Percentiles rank a stretch among this genome's conserved stretches.
These are phyloP conservation scores for Lepidocyrtoides sp. DNA, from an alignment of 2,888 invertebrate species.

Conservation along the genomic window DNA sequence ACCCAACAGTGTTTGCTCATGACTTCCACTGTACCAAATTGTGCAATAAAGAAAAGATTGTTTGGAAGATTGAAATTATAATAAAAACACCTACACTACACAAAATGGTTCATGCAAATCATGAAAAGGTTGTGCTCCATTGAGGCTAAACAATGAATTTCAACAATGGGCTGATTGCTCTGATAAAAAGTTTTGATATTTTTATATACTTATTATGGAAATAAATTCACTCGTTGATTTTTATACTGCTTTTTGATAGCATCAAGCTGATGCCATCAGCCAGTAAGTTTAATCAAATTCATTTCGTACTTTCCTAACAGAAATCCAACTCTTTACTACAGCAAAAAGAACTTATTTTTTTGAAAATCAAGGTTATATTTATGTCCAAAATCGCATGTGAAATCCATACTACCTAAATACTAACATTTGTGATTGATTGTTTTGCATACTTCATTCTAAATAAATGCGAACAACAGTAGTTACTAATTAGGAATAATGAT, in stretches of 20 bases:
- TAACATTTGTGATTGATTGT: no score
- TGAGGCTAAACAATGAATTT: background rate
- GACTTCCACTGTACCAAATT: background rate
- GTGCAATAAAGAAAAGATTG: background rate
- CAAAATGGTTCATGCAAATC: background rate
- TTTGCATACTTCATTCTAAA: no score
- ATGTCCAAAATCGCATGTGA: no score
- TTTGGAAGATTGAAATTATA: conserved; percentile 9
- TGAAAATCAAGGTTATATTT: no score
- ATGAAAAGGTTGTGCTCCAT: background rate
- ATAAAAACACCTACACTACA: background rate
- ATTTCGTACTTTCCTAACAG: no score
- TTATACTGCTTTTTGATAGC: background rate
- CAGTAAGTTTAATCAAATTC: no score
- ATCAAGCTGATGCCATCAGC: background rate
- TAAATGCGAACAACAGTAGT: no score
- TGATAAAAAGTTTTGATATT: background rate
- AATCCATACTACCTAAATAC: no score
- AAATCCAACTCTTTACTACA: no score
- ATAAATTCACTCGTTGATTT: background rate
- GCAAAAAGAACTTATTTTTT: no score
- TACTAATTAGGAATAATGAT: no score
- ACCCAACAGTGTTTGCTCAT: background rate
- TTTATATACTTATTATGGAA: background rate
- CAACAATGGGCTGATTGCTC: background rate